Conservation (phyloP, 2,113 vertebrate species). For the Chloebia gouldiae region DNA sequence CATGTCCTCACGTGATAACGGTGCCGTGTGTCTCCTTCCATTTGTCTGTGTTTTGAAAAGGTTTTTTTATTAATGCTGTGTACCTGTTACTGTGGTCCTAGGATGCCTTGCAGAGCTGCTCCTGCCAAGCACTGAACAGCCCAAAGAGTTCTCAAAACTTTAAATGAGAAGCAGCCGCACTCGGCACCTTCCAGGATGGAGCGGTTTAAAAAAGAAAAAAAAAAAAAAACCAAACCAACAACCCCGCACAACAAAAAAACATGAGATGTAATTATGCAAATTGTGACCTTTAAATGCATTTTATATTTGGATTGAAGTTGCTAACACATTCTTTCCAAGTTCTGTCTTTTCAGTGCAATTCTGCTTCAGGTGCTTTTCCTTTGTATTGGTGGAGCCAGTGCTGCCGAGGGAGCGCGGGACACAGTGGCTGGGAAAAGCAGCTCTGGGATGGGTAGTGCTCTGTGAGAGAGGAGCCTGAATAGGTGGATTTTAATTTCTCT, state of each 20-base stretch:
- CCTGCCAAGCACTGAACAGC: not conserved
- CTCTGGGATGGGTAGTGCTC: not conserved
- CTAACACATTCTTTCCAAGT: slow-evolving; percentile 46
- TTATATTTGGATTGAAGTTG: slow-evolving; percentile 62
- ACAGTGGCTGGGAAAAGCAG: not conserved
- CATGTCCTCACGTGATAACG: fast-evolving
- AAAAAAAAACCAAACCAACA: not conserved
- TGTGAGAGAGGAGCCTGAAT: not conserved
- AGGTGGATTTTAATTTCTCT: slow-evolving; percentile 64
- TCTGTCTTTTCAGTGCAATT: slow-evolving; percentile 22
- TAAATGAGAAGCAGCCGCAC: not conserved
- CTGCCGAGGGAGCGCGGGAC: not conserved
- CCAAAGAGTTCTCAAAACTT: not conserved
- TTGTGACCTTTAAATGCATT: slow-evolving; percentile 61
- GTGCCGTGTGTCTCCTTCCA: not conserved
- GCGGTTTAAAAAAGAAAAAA: not conserved
- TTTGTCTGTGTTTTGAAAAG: not conserved
- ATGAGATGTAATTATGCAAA: slow-evolving; percentile 61
- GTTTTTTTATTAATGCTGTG: fast-evolving
- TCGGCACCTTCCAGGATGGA: slow-evolving; percentile 2
- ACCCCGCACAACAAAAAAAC: slow-evolving; percentile 45
- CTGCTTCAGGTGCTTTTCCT: slow-evolving; percentile 20
- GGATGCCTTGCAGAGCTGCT: not conserved
- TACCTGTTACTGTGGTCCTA: not conserved
- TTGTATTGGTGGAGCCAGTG: not conserved